Conservation (phyloP, 2,113 vertebrate species). For the Crotalus horridus region DNA sequence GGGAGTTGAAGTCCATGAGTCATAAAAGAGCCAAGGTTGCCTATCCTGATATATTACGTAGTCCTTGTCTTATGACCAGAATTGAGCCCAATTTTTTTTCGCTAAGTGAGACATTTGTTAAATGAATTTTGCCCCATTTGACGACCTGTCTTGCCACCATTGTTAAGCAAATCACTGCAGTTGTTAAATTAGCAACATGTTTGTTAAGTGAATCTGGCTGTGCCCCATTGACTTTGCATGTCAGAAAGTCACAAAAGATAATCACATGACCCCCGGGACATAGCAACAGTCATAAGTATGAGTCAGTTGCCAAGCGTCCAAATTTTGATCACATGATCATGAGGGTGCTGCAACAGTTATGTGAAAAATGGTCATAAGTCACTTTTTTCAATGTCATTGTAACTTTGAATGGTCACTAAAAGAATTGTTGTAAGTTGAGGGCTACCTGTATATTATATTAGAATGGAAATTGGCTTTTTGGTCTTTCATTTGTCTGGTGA, state of each 20-base stretch:
- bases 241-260: no score
- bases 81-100: neutral
- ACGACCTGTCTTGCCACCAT: neutral
- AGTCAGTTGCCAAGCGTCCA: neutral
- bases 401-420: neutral
- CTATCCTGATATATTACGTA: neutral
- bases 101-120: neutral
- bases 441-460: neutral
- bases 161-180: neutral
- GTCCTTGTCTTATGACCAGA: neutral
- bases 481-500: neutral
- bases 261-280: neutral
- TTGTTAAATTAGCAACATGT: neutral
- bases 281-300: neutral
- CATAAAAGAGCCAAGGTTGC: no score
- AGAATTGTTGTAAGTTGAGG: neutral
- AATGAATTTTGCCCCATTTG: neutral
- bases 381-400: neutral
- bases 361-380: neutral
- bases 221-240: no score
- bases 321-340: neutral
- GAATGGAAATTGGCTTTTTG: neutral
- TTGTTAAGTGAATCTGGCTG: no score
- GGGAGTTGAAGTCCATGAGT: no score
- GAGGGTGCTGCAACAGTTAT: neutral